phyloP scores from a whole-genome alignment of 53 echinoderm and acorn worm species.

The Holothuria scabra region DNA sequence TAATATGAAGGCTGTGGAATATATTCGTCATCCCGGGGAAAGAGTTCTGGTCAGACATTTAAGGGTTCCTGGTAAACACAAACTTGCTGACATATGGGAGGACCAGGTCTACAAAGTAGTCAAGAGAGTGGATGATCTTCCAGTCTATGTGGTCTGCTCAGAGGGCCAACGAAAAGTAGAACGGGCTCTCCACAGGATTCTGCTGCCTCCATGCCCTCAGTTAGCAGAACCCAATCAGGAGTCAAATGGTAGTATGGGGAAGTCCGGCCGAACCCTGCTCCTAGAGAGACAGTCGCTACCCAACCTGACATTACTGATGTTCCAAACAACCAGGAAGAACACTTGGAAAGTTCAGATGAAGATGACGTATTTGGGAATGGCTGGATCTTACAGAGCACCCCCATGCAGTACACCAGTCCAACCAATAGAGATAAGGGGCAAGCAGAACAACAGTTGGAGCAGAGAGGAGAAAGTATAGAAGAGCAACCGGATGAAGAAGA shows the following conservation, averaged over 20 bases:
- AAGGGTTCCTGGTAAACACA: neutral
- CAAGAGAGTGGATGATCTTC: neutral
- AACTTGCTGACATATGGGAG: slow-evolving; percentile 15
- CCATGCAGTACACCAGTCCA: neutral
- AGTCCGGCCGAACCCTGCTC: neutral
- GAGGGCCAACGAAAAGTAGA: neutral
- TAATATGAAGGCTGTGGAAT: neutral
- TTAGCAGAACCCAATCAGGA: neutral
- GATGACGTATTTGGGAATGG: neutral
- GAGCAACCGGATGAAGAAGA: too few relatives aligned
- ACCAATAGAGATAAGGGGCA: neutral
- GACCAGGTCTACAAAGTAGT: slow-evolving; percentile 10
- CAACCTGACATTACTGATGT: neutral
- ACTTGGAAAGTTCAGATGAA: neutral
- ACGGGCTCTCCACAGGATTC: neutral
- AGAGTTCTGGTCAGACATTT: neutral
- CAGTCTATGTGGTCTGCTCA: slow-evolving; percentile 17
- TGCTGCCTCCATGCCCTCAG: neutral
- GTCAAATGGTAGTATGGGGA: neutral
- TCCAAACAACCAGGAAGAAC: neutral
- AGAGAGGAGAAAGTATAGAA: too few relatives aligned
- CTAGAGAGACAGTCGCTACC: neutral
- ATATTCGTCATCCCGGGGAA: neutral
- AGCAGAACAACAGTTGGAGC: too few relatives aligned
- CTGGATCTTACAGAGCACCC: neutral